These are phyloP conservation scores for Plectropomus leopardus DNA, from an alignment of 2,113 vertebrate genomes.

Conservation along the genomic window DNA sequence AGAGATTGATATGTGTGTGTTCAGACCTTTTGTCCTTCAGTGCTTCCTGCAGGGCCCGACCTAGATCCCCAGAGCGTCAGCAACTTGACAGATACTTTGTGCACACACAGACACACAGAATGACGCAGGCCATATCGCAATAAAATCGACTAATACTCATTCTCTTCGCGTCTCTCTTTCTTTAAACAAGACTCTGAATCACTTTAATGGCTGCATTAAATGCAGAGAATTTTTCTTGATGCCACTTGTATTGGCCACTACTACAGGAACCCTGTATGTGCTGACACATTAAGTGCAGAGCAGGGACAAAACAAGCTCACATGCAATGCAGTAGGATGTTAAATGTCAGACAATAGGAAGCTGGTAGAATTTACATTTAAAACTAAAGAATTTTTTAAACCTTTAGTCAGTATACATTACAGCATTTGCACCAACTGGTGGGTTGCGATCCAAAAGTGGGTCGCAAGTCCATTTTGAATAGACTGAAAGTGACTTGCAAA, in stretches of 20 bases:
- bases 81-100: conserved; percentile 26
- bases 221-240: conserved; percentile 33
- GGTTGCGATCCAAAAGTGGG: no score
- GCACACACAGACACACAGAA: conserved; percentile 9
- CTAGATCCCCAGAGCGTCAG: conserved; percentile 25
- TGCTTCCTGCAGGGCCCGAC: conserved; percentile 34
- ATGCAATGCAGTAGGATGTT: conserved; percentile 16
- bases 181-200: conserved; percentile 47
- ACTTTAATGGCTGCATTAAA: conserved; percentile 48
- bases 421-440: no score
- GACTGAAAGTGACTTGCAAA: no score
- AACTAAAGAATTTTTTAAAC: neutral
- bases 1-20: conserved; percentile 43
- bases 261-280: neutral
- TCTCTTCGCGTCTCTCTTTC: conserved; percentile 31
- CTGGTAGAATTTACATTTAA: neutral
- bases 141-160: conserved; percentile 27
- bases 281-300: conserved; percentile 27
- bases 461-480: no score
- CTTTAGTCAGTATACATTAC: neutral
- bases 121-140: neutral
- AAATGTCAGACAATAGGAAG: conserved; percentile 23
- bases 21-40: conserved; percentile 51
- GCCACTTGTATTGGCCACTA: conserved; percentile 17
- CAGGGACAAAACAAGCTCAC: conserved; percentile 10